A percentile compares a stretch with the other conserved stretches of the same genome.
These are phyloP conservation scores for Zingel zingel DNA, from an alignment of 2,113 vertebrate species.

Conservation along the genomic window DNA sequence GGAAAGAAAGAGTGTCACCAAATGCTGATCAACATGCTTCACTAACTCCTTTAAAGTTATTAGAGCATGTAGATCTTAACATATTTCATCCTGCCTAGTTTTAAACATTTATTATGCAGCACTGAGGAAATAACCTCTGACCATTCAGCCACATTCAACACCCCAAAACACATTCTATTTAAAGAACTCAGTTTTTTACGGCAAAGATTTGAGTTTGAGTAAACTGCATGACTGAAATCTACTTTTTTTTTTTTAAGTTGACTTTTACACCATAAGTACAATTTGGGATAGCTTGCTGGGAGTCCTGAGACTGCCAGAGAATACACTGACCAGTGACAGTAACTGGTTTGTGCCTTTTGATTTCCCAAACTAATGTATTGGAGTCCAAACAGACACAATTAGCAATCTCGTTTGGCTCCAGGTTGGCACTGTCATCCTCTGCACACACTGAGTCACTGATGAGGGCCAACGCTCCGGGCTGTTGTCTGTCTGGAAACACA, in stretches of 20 bases:
- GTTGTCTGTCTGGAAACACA: slow-evolving; percentile 48
- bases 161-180: background rate
- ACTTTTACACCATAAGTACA: background rate
- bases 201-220: background rate
- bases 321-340: slow-evolving; percentile 15
- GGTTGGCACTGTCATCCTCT: slow-evolving; percentile 52
- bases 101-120: slow-evolving; percentile 17
- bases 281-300: background rate
- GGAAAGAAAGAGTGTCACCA: background rate
- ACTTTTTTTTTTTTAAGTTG: background rate
- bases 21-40: slow-evolving; percentile 40
- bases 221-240: background rate
- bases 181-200: background rate
- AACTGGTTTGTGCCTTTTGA: slow-evolving; percentile 40
- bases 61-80: slow-evolving; percentile 32
- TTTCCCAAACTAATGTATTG: slow-evolving; percentile 46
- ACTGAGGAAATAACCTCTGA: background rate
- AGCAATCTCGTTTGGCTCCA: slow-evolving; percentile 53
- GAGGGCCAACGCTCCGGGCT: slow-evolving; percentile 26
- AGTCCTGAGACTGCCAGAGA: slow-evolving; percentile 34
- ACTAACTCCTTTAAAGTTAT: slow-evolving; percentile 25
- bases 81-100: background rate
- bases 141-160: background rate
- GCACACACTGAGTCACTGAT: slow-evolving; percentile 65
- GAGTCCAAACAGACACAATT: slow-evolving; percentile 62